Base-by-base conservation (phyloP, 2,888 invertebrate species). In the Frankliniella intonsa region DNA sequence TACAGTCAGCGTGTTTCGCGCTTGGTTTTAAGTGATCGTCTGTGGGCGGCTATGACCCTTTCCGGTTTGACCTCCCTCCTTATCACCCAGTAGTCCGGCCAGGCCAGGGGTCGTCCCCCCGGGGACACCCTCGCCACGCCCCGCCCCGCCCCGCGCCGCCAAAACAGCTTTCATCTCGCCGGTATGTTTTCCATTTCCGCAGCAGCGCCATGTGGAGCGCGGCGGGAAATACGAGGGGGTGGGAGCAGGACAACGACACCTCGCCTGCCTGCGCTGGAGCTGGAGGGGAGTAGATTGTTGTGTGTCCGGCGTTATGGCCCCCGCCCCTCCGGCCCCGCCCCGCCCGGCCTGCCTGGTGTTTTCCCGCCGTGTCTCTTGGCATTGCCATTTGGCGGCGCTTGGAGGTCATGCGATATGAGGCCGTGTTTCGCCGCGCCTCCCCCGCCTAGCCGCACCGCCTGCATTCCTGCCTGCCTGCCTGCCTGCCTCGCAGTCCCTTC, bases 161-260 rank as follows among this genome's bases (percentile, higher is more conserved):
- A 22, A 3, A 25, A 22, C 69, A 22, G 69, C 69, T 22, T 25
- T 76, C 69, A 76, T 76, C 69, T 76, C 69, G 69, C 25, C 69
- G 69, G 69, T 76, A 76, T 76, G 69, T 25, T 22, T 76, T 76
- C 69, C 69, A 76, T 76, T 76, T 76, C 69, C 69, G 69, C 69
- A 22, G 69, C 69, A 25, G 11, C 69, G 69, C 22, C 69, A 25
- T 22, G 69, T 25, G 69, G 38, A 22, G 22, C 69, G 22, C 69
- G 69, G 11, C 62, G 62, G 62, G 62, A 62, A 62, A 62, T 62
- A 62, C n/a, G 62, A 62, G n/a, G 19, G 62, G 11, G 19, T 17
- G 55, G 14, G 14, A 17, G 55, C 14, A n/a, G n/a, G 62, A 62
- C 62, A 62, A 62, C 62, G n/a, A 62, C 62, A 62, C 11, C 62